Percentiles rank a stretch among this genome's conserved stretches.
These are phyloP conservation scores for Therioaphis trifolii DNA, from an alignment of 2,888 invertebrate species.

Conservation along the genomic window DNA sequence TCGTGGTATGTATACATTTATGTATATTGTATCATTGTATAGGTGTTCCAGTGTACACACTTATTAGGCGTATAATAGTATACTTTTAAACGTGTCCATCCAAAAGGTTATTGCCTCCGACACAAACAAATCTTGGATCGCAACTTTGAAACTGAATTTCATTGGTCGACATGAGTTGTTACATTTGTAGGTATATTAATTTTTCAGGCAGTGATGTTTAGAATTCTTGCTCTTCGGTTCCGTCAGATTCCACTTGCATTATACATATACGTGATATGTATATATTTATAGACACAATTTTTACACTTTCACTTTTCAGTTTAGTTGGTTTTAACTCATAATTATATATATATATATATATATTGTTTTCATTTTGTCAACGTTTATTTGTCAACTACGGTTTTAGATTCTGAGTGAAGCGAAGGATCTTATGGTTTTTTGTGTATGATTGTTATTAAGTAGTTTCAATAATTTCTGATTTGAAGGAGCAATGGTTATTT, in stretches of 20 bases:
- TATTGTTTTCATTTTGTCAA: constrained; percentile 9
- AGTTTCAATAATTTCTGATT: not conserved
- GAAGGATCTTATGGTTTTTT: too few species aligned
- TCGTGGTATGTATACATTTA: not conserved
- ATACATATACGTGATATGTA: not conserved
- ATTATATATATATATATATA: not conserved
- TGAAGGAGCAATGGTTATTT: constrained; percentile 46
- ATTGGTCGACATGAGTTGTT: constrained; percentile 4
- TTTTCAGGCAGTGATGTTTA: not conserved
- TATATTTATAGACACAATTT: not conserved
- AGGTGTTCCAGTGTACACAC: constrained; percentile 8
- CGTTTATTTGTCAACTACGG: constrained; percentile 11
- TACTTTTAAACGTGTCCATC: constrained; percentile 41
- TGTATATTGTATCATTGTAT: not conserved
- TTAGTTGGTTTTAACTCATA: constrained; percentile 17
- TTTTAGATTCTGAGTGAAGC: too few species aligned
- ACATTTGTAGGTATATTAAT: constrained; percentile 30
- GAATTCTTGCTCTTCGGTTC: constrained; percentile 19
- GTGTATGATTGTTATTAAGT: not conserved
- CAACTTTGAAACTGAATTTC: constrained; percentile 39
- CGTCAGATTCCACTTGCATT: not conserved
- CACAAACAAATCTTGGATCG: constrained; percentile 13
- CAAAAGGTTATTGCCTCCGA: constrained; percentile 43
- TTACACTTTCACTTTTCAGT: constrained; percentile 55
- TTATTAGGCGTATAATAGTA: not conserved